A percentile compares a stretch with the other conserved stretches of the same genome.
phyloP scores from a whole-genome alignment of 2,888 invertebrate genomes.

The Diaphora mendica region DNA sequence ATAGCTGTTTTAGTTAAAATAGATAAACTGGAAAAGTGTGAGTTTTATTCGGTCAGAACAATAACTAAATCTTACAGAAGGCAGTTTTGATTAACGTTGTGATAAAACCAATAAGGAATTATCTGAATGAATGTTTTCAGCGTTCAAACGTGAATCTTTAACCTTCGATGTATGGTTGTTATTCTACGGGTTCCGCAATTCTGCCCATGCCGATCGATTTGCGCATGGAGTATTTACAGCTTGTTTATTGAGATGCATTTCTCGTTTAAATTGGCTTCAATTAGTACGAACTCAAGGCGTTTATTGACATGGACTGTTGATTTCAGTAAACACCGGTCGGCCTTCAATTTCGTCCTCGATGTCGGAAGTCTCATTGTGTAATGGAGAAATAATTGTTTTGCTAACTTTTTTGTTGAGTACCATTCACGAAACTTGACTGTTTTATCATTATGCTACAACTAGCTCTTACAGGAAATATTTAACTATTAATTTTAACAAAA shows the following conservation, averaged over 20 bases:
- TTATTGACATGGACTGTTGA: background rate
- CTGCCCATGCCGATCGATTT: background rate
- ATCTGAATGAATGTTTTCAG: background rate
- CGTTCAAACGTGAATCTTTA: background rate
- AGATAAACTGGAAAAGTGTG: too few species aligned
- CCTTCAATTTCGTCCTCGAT: slow-evolving; percentile 19
- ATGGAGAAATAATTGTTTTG: slow-evolving; percentile 27
- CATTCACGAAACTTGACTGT: background rate
- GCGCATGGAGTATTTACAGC: background rate
- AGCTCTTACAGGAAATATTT: background rate
- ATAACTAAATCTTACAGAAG: background rate
- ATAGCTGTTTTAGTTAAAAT: background rate
- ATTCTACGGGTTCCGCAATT: background rate
- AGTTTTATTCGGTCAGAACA: background rate
- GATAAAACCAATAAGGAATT: background rate
- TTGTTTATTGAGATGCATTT: background rate
- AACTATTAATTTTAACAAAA: too few species aligned
- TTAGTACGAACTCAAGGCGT: background rate
- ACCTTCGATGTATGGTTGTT: background rate
- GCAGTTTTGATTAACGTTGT: background rate
- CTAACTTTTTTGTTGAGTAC: slow-evolving; percentile 15
- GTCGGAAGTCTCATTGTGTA: slow-evolving; percentile 18
- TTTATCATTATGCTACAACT: slow-evolving; percentile 4
- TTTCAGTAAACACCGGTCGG: background rate
- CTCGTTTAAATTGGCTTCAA: background rate